Evolutionary conservation across 2,888 invertebrate genomes (phyloP).

Genomic region (Drosophila quinaria): DNA sequence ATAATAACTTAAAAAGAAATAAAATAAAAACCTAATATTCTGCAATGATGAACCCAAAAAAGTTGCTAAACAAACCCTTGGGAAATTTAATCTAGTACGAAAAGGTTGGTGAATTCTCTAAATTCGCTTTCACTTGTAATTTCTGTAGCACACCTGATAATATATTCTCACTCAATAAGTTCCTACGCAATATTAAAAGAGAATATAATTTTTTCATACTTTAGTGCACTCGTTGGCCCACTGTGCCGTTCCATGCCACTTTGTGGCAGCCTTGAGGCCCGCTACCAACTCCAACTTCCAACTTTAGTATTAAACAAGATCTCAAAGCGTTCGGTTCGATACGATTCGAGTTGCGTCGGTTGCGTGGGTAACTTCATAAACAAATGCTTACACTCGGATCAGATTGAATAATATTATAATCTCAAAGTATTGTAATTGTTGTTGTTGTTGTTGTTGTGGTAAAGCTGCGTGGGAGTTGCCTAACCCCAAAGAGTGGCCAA

Average conservation of each 20-base stretch:
- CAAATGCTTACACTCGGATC: slow-evolving; percentile 18
- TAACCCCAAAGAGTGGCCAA: slow-evolving; percentile 38
- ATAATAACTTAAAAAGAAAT: no score
- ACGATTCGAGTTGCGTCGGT: slow-evolving; percentile 16
- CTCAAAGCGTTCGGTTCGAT: slow-evolving; percentile 65
- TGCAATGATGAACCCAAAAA: no score
- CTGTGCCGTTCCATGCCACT: slow-evolving; percentile 57
- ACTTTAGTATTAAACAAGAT: slow-evolving; percentile 76
- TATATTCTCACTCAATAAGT: background rate
- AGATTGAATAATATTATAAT: slow-evolving; percentile 31
- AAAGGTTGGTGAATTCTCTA: no score
- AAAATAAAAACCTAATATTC: no score
- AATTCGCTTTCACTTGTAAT: no score
- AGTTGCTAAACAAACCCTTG: no score
- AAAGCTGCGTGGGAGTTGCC: slow-evolving; percentile 61
- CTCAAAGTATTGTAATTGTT: slow-evolving; percentile 9
- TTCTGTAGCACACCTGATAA: no score
- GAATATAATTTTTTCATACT: background rate
- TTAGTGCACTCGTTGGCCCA: slow-evolving; percentile 22
- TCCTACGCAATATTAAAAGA: background rate
- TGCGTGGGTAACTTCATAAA: slow-evolving; percentile 24
- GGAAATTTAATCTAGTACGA: no score
- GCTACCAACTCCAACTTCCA: slow-evolving; percentile 59
- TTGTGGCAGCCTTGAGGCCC: slow-evolving; percentile 45
- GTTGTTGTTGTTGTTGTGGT: slow-evolving; percentile 10